phyloP scores from a whole-genome alignment of 2,113 vertebrate genomes.

The Ammospiza nelsoni region DNA sequence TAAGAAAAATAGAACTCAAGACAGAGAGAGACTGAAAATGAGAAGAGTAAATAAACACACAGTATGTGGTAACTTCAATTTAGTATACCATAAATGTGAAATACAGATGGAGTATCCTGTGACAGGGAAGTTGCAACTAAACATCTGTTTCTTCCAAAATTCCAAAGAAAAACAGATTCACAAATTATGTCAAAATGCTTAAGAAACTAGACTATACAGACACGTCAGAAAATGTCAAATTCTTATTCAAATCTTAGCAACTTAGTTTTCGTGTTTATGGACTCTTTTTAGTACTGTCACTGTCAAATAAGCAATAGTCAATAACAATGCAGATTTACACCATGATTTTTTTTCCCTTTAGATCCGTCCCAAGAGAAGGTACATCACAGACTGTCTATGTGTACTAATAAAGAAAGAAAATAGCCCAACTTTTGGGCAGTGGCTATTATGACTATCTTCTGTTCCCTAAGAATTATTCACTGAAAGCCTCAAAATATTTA shows the following conservation, averaged over 20 bases:
- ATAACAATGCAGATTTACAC: background rate
- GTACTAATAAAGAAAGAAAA: background rate
- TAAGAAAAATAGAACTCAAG: background rate
- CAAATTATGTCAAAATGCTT: background rate
- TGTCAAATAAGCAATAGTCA: background rate
- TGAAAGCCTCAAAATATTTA: background rate
- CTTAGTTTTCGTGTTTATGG: background rate
- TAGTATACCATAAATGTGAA: background rate
- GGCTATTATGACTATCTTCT: background rate
- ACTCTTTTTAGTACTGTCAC: background rate
- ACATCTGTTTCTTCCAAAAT: background rate
- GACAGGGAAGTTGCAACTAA: background rate
- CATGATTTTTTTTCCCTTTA: background rate
- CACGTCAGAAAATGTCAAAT: background rate
- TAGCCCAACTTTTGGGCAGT: background rate
- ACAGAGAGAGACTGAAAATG: background rate
- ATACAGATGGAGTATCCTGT: background rate
- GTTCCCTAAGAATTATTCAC: background rate
- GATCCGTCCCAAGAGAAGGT: background rate
- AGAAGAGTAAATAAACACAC: background rate
- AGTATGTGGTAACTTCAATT: background rate
- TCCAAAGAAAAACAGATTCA: background rate
- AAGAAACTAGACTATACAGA: background rate
- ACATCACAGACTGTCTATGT: fast-evolving
- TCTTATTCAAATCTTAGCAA: background rate